Conservation (phyloP, 2,888 invertebrate species). For the Lasius platythorax region DNA sequence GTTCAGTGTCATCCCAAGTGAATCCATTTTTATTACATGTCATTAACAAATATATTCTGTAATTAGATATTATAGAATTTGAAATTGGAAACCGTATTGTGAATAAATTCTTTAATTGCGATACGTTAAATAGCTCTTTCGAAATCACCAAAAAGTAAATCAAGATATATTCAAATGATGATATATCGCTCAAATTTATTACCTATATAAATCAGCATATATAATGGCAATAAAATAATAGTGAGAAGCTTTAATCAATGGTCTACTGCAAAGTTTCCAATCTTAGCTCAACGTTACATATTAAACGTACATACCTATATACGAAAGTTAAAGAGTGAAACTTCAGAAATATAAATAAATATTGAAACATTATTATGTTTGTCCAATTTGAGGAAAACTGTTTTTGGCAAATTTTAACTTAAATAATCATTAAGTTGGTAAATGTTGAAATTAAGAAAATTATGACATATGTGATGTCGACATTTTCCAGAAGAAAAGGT, state of each 20-base stretch:
- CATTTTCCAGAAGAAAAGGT: background rate
- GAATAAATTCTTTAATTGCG: background rate
- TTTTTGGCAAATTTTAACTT: background rate
- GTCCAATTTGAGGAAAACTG: background rate
- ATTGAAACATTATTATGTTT: background rate
- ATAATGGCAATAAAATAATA: background rate
- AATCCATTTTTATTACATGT: conserved; percentile 29
- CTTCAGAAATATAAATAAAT: background rate
- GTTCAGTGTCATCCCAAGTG: conserved; percentile 24
- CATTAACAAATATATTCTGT: conserved; percentile 7
- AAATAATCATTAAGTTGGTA: background rate
- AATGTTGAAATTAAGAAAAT: background rate
- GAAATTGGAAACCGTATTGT: background rate
- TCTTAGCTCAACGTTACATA: background rate
- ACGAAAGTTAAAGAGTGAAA: too few relatives aligned
- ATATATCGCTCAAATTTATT: background rate
- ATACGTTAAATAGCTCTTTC: background rate
- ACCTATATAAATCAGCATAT: conserved; percentile 3
- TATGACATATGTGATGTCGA: background rate
- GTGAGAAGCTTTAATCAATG: conserved; percentile 9
- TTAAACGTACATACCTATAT: background rate
- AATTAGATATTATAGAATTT: background rate
- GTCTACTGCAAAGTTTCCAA: background rate
- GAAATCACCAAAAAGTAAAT: background rate
- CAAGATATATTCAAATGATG: background rate